A percentile compares a stretch with the other conserved stretches of the same genome.
Evolutionary conservation across 2,888 invertebrate species (phyloP).

Genomic region (Oasisia sp.): DNA sequence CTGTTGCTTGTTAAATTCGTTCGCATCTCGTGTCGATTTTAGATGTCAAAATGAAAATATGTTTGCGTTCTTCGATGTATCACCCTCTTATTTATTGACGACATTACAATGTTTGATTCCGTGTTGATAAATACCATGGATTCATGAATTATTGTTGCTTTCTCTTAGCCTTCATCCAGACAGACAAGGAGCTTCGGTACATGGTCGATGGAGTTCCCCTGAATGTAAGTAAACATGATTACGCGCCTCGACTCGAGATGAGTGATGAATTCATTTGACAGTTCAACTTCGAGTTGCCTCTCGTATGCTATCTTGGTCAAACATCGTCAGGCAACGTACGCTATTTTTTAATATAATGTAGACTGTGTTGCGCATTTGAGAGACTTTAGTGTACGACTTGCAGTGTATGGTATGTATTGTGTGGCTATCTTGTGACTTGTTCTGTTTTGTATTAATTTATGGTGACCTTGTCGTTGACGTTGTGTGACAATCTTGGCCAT

Average conservation of each 20-base stretch:
- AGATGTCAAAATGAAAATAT: conserved; percentile 17
- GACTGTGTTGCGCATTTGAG: background rate
- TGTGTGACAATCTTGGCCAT: background rate
- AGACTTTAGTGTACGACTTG: background rate
- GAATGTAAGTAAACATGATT: background rate
- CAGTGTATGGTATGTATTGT: background rate
- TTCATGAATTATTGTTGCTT: conserved; percentile 41
- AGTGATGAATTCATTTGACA: conserved; percentile 5
- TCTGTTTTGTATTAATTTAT: background rate
- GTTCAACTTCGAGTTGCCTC: background rate
- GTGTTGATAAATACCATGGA: background rate
- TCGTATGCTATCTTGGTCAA: background rate
- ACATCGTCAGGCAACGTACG: background rate
- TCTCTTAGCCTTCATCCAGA: conserved; percentile 77
- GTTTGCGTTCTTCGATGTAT: conserved; percentile 5
- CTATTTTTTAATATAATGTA: background rate
- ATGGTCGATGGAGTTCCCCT: conserved; percentile 70
- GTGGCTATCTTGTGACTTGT: background rate
- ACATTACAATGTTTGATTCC: background rate
- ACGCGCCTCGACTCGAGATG: background rate
- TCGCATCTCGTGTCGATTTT: background rate
- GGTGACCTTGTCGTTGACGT: background rate
- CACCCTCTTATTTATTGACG: background rate
- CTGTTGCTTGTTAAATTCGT: background rate
- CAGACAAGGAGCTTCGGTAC: conserved; percentile 76